These are phyloP conservation scores for Narcine bancroftii DNA, from an alignment of 2,113 vertebrate genomes.

Conservation along the genomic window DNA sequence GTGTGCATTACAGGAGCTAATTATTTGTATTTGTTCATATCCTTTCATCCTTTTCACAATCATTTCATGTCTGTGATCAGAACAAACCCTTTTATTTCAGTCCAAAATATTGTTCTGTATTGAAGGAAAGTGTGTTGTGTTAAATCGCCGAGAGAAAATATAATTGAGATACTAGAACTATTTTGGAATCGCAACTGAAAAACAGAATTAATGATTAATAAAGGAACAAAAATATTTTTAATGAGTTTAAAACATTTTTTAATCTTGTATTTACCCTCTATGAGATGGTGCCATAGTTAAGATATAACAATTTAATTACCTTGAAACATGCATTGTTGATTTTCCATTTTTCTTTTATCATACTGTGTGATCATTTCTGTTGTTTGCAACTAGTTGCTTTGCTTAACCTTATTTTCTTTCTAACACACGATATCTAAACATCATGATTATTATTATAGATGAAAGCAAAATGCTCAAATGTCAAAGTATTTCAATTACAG, in stretches of 20 bases:
- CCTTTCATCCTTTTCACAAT: neutral
- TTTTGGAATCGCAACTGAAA: neutral
- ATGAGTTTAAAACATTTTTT: neutral
- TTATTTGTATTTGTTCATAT: neutral
- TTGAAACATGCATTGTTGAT: conserved; percentile 33
- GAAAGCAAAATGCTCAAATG: conserved; percentile 58
- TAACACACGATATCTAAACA: conserved; percentile 61
- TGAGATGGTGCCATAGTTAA: conserved; percentile 33
- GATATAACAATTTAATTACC: conserved; percentile 32
- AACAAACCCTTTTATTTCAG: neutral
- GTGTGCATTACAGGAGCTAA: neutral
- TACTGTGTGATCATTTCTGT: conserved; percentile 22
- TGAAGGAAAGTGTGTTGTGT: neutral
- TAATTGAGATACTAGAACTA: neutral
- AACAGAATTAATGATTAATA: neutral
- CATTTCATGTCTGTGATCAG: neutral
- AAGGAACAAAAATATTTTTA: conserved; percentile 19
- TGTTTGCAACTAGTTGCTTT: conserved; percentile 30
- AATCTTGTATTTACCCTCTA: neutral
- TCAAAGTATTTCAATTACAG: conserved; percentile 66
- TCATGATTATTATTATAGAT: conserved; percentile 67
- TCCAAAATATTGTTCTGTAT: neutral
- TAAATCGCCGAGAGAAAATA: neutral
- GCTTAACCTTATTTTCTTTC: conserved; percentile 37
- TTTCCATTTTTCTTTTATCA: conserved; percentile 37